These are phyloP conservation scores for Abscondita cerata DNA, from an alignment of 2,888 invertebrate species.

Conservation along the genomic window DNA sequence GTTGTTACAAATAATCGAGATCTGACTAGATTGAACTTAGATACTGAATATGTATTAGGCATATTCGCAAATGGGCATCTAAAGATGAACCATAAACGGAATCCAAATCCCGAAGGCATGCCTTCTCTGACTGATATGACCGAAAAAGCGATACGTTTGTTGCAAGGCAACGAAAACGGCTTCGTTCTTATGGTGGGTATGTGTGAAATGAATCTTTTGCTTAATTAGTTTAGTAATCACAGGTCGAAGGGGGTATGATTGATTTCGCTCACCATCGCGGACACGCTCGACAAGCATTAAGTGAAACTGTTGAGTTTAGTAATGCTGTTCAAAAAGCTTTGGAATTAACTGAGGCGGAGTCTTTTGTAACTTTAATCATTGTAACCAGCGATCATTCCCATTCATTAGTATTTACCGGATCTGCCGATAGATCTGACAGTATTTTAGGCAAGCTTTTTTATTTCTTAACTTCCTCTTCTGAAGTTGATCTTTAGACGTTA, in stretches of 20 bases:
- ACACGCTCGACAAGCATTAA: slow-evolving; percentile 75
- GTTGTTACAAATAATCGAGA: slow-evolving; percentile 74
- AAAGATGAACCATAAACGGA: slow-evolving; percentile 74
- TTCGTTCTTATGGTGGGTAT: slow-evolving; percentile 72
- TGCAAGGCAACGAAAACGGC: slow-evolving; percentile 70
- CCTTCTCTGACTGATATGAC: slow-evolving; percentile 86
- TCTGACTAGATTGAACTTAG: slow-evolving; percentile 64
- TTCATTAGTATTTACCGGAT: slow-evolving; percentile 79
- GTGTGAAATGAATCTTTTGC: too few relatives aligned
- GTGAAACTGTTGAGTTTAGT: slow-evolving; percentile 81
- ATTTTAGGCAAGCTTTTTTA: slow-evolving; percentile 68
- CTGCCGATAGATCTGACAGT: slow-evolving; percentile 71
- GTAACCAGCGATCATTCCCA: slow-evolving; percentile 89
- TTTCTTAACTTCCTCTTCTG: neutral
- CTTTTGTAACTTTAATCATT: slow-evolving; percentile 77
- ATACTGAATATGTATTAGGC: slow-evolving; percentile 78
- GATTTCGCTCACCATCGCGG: slow-evolving; percentile 89
- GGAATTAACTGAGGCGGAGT: slow-evolving; percentile 59
- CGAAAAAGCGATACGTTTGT: slow-evolving; percentile 73
- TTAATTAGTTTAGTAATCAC: too few relatives aligned
- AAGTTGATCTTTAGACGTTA: slow-evolving; percentile 61
- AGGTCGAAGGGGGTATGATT: slow-evolving; percentile 87
- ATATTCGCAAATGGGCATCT: slow-evolving; percentile 84
- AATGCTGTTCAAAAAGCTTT: slow-evolving; percentile 75
- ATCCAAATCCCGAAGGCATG: slow-evolving; percentile 69